Evolutionary conservation across 2,797 vertebrate genomes (phyloP), one percentile per base, ranked within the genome.

Genomic region (Gobionotothen gibberifrons): DNA sequence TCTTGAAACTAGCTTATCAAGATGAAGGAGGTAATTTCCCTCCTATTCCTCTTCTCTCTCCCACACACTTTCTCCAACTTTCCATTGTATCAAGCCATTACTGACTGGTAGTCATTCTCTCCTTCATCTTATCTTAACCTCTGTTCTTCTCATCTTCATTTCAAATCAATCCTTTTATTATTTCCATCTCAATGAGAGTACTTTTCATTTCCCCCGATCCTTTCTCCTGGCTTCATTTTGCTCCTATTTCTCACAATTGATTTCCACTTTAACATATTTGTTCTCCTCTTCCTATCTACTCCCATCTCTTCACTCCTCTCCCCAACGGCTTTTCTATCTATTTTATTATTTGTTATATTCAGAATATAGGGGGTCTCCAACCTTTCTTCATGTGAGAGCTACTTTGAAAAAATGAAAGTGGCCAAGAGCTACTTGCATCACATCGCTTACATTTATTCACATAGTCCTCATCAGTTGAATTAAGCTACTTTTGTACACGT

Each of bases 161-260:
- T 78, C 42, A 67, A 46, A 79, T 87, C 69, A 69, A 52, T 85
- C 44, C 44, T 79, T 79, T 64, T 46, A 73, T 83, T 69, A 57
- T 71, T 76, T 59, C 44, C 17, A 58, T 72, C 66, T 22, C 26
- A 42, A 39, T 61, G 51, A 68, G 16, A 36, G 9, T 56, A 36
- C 36, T 47, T 46, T 72, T 76, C 67, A 62, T 36, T 69, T 62
- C 56, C 9, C 13, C 48, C 19, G 2, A 29, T 59, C 59, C 22
- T n/a, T 59, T 56, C 15, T 21, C 39, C 55, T 57, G 44, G 26
- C 56, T 63, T 55, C 3, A 40, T 60, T 55, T 46, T 48, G 48
- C 61, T 71, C 17, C 22, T 16, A 19, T 40, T 76, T 76, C 73
- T 57, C 56, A 29, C 26, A 12, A 82, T 74, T 76, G 69, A 81